Evolutionary conservation across 2,888 invertebrate genomes (phyloP).

Genomic region (Oligia strigilis): DNA sequence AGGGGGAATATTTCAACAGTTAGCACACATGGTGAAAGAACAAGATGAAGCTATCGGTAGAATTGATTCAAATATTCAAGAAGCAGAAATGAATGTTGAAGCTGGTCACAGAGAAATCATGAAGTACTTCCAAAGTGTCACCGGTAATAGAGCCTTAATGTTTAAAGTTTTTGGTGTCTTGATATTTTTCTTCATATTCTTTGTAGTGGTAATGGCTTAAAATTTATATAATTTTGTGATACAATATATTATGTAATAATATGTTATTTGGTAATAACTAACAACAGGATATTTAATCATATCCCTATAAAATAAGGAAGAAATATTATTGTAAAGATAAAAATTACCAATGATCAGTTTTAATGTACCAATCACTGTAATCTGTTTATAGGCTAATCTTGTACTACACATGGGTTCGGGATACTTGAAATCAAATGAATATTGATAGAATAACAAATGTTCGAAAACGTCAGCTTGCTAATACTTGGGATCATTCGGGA

Average conservation of each 20-base stretch:
- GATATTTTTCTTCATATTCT: constrained; percentile 99
- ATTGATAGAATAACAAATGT: neutral
- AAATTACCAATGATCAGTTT: neutral
- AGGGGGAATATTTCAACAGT: constrained; percentile 99
- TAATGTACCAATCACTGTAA: neutral
- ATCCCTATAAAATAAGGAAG: neutral
- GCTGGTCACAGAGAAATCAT: constrained; percentile 99
- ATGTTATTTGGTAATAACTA: constrained; percentile 21
- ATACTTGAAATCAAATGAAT: neutral
- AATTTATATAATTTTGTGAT: constrained; percentile 28
- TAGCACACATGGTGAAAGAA: constrained; percentile 99
- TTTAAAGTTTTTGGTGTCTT: constrained; percentile 99
- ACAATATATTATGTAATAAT: constrained; percentile 4
- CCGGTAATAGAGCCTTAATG: constrained; percentile 99
- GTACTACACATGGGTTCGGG: neutral
- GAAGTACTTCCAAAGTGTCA: constrained; percentile 99
- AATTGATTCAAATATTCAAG: constrained; percentile 99
- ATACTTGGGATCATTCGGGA: neutral
- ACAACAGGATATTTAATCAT: neutral
- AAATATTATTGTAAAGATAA: constrained; percentile 16
- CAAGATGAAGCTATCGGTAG: constrained; percentile 99
- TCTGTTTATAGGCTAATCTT: neutral
- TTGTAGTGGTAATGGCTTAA: constrained; percentile 98
- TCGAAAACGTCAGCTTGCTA: neutral
- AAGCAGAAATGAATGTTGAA: constrained; percentile 98